These are phyloP conservation scores for Chionis minor DNA, from an alignment of 2,113 vertebrate species.

Conservation along the genomic window DNA sequence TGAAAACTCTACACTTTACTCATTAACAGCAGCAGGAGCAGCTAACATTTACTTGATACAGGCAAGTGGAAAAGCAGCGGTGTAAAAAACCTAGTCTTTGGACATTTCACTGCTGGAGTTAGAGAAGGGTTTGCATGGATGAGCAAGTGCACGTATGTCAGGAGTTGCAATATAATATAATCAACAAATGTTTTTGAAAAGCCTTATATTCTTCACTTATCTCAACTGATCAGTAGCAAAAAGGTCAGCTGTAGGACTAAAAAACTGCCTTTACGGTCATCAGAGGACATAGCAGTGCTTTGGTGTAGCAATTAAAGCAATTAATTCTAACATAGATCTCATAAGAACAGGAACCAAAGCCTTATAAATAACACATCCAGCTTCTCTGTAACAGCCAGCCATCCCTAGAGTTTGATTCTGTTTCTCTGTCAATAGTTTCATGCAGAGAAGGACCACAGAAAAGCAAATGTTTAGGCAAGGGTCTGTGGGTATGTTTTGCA, in stretches of 20 bases:
- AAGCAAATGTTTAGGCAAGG: neutral
- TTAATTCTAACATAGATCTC: neutral
- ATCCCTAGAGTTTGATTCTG: neutral
- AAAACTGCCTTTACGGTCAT: neutral
- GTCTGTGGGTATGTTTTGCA: neutral
- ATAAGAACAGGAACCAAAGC: neutral
- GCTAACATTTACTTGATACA: neutral
- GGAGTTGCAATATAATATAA: neutral
- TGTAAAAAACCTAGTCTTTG: neutral
- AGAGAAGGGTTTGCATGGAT: neutral
- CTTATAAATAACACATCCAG: neutral
- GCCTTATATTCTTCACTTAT: neutral
- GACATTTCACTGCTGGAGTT: neutral
- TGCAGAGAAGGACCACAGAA: neutral
- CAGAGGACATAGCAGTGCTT: neutral
- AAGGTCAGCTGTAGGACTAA: neutral
- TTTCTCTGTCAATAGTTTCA: neutral
- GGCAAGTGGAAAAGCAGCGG: neutral
- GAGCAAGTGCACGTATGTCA: rapidly evolving
- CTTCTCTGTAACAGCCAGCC: neutral
- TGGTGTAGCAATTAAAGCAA: neutral
- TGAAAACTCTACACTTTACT: neutral
- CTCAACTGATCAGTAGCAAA: neutral
- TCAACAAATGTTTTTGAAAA: neutral
- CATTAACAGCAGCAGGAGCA: neutral